These are phyloP conservation scores for Pleuronectes platessa DNA, from an alignment of 2,113 vertebrate species.

Conservation along the genomic window DNA sequence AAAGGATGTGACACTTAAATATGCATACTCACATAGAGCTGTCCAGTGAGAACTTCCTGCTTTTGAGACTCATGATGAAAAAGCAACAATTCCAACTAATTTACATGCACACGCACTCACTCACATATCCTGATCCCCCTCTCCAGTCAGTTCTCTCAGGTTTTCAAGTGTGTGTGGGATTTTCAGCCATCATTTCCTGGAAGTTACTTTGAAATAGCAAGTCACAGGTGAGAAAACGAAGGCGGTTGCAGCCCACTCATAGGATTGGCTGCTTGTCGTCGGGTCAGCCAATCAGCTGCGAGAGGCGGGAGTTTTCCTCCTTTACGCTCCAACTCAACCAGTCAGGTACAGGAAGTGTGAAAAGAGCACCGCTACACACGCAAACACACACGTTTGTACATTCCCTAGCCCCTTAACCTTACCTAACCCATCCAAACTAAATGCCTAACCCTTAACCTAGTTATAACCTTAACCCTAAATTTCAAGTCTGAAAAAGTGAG, in stretches of 20 bases:
- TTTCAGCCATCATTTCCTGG: slow-evolving; percentile 2
- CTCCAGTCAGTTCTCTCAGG: background rate
- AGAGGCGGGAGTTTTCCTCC: background rate
- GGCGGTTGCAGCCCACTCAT: background rate
- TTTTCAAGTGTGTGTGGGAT: background rate
- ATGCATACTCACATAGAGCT: slow-evolving; percentile 75
- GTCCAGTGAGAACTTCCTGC: slow-evolving; percentile 76
- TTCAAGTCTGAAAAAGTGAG: no score
- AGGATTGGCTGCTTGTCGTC: background rate
- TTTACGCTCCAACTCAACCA: background rate
- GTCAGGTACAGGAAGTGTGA: background rate
- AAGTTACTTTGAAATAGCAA: background rate
- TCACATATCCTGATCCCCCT: no score
- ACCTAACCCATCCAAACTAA: no score
- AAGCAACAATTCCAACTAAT: background rate
- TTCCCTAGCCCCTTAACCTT: no score
- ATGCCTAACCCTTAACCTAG: no score
- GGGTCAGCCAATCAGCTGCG: slow-evolving; percentile 31
- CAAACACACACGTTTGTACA: no score
- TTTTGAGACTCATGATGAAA: slow-evolving; percentile 59
- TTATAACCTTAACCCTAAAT: no score
- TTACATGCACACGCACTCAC: background rate
- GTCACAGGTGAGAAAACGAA: background rate
- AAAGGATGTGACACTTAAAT: background rate
- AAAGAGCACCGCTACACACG: background rate